A percentile compares a stretch with the other conserved stretches of the same genome.
Evolutionary conservation across 2,113 vertebrate species (phyloP).

Genomic region (Ranitomeya imitator): DNA sequence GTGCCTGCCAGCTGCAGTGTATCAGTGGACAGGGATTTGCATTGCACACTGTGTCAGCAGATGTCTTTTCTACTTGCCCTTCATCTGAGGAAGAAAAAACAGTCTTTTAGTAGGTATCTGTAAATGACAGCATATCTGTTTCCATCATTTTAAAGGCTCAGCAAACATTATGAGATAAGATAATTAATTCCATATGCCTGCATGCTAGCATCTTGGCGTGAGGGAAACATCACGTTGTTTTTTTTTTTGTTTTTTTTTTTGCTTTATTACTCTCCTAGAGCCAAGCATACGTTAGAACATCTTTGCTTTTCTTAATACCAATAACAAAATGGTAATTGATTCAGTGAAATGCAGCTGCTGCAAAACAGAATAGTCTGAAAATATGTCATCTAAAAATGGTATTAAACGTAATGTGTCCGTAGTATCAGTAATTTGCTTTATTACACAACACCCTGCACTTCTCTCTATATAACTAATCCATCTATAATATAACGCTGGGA

Average conservation of each 20-base stretch:
- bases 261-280: not conserved
- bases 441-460: too few relatives aligned
- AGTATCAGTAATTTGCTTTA: too few relatives aligned
- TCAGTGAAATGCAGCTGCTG: not conserved
- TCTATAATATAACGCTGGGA: too few relatives aligned
- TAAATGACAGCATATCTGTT: slow-evolving; percentile 25
- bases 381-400: not conserved
- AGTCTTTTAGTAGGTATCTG: slow-evolving; percentile 10
- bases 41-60: slow-evolving; percentile 39
- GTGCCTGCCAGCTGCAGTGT: slow-evolving; percentile 10
- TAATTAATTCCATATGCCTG: slow-evolving; percentile 40
- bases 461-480: too few relatives aligned
- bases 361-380: not conserved
- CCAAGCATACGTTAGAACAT: slow-evolving; percentile 26
- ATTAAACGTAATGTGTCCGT: not conserved
- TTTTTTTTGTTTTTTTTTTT: not conserved
- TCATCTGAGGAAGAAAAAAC: slow-evolving; percentile 5
- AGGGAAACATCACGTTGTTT: not conserved
- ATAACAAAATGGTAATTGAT: slow-evolving; percentile 32
- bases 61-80: slow-evolving; percentile 41
- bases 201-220: slow-evolving; percentile 9
- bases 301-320: slow-evolving; percentile 21
- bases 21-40: slow-evolving; percentile 35
- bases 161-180: slow-evolving; percentile 29
- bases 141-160: slow-evolving; percentile 25